Conservation (phyloP, 30 jellyfish, hydroid and myxozoan species). For the Aurelia coerulea region DNA sequence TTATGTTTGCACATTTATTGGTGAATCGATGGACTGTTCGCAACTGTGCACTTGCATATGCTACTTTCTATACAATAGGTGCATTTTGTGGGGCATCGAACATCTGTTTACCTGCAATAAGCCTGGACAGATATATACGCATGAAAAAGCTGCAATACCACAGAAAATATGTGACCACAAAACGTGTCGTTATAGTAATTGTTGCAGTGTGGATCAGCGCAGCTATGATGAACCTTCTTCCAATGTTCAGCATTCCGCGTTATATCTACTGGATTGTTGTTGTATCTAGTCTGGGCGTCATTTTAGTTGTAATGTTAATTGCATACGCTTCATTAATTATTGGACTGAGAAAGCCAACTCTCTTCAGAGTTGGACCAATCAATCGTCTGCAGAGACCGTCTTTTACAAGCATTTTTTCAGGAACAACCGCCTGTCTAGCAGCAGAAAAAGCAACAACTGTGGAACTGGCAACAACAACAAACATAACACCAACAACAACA, state of each 20-base stretch:
- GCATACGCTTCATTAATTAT: slow-evolving; percentile 35
- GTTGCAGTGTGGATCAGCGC: slow-evolving; percentile 41
- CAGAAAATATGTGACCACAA: slow-evolving; percentile 39
- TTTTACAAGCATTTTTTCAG: no score
- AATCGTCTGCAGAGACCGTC: neutral
- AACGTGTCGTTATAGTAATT: slow-evolving; percentile 34
- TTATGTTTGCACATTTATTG: slow-evolving; percentile 24
- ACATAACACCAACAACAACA: no score
- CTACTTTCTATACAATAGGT: slow-evolving; percentile 1
- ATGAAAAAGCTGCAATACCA: slow-evolving; percentile 58
- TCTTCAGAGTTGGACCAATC: neutral
- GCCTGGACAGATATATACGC: slow-evolving; percentile 11
- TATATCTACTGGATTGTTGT: slow-evolving; percentile 14
- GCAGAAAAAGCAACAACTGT: no score
- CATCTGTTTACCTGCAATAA: no score
- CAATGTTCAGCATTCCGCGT: slow-evolving; percentile 42
- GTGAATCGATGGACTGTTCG: neutral
- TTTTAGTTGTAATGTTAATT: slow-evolving; percentile 13
- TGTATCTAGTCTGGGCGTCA: slow-evolving; percentile 18
- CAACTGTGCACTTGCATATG: no score
- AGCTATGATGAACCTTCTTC: slow-evolving; percentile 14
- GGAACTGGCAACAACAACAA: no score
- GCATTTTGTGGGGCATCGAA: no score
- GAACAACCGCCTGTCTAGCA: no score
- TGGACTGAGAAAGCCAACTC: neutral